Percentiles rank a stretch among this genome's conserved stretches.
phyloP scores from a whole-genome alignment of 2,888 invertebrate species.

The Pseudolycoriella hygida region DNA sequence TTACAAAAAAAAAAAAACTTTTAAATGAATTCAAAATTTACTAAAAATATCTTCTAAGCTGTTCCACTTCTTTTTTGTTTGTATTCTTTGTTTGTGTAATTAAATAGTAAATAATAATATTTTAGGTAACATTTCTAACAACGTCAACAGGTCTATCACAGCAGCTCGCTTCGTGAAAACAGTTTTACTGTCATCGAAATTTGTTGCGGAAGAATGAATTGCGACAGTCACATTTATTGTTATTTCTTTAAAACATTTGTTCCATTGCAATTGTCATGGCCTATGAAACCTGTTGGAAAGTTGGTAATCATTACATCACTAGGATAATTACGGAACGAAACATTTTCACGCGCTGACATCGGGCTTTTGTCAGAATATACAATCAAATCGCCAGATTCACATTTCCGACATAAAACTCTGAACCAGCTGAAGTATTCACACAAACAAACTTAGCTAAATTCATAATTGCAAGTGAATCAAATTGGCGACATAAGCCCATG shows the following conservation, averaged over 20 bases:
- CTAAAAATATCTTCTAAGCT: not conserved
- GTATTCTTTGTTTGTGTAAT: not conserved
- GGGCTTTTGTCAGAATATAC: no score
- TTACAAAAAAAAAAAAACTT: no score
- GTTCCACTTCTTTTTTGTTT: not conserved
- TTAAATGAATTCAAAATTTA: no score
- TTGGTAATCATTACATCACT: slow-evolving; percentile 11
- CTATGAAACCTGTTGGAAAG: slow-evolving; percentile 45
- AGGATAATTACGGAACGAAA: slow-evolving; percentile 1
- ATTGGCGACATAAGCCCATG: no score
- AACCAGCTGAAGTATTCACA: no score
- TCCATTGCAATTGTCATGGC: slow-evolving; percentile 52
- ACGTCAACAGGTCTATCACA: slow-evolving; percentile 14
- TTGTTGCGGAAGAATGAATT: slow-evolving; percentile 6
- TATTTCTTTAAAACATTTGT: slow-evolving; percentile 9
- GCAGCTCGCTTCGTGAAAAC: slow-evolving; percentile 14
- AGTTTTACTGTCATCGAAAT: slow-evolving; percentile 1
- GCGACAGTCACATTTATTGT: slow-evolving; percentile 6
- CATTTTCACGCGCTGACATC: no score
- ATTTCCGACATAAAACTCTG: no score
- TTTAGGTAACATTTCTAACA: slow-evolving; percentile 6
- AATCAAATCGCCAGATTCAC: no score
- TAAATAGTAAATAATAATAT: not conserved
- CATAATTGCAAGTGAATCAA: no score
- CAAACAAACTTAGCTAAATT: no score